These are phyloP conservation scores for Tursiops truncatus DNA, from an alignment of 2,113 vertebrate species.

Conservation along the genomic window DNA sequence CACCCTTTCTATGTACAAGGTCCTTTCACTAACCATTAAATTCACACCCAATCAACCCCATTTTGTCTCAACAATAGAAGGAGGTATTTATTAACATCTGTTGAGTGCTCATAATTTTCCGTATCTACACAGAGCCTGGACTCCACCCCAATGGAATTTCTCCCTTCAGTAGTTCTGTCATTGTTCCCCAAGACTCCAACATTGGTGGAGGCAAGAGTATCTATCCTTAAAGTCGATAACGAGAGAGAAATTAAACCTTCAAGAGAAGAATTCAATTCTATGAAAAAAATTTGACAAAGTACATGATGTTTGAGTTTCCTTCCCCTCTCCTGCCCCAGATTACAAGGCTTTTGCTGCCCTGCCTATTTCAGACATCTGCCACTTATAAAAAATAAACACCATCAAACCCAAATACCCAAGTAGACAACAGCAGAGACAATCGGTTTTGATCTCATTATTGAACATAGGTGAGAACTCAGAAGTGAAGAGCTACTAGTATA, in stretches of 20 bases:
- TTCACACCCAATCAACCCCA: constrained; percentile 13
- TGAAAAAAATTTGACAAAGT: not conserved
- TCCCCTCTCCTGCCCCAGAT: not conserved
- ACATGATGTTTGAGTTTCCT: not conserved
- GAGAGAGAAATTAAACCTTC: not conserved
- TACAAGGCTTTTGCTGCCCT: not conserved
- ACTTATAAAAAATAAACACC: not conserved
- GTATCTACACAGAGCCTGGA: not conserved
- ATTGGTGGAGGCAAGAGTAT: not conserved
- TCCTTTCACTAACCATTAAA: not conserved
- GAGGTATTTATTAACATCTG: constrained; percentile 63
- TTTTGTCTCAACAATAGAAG: constrained; percentile 53
- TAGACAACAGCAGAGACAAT: not conserved
- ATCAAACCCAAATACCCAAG: not conserved
- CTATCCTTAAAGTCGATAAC: not conserved
- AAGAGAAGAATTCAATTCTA: not conserved
- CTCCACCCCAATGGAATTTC: not conserved
- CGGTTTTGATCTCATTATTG: not conserved
- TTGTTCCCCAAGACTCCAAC: not conserved
- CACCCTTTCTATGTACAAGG: not conserved
- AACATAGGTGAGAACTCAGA: not conserved
- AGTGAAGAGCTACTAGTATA: not conserved
- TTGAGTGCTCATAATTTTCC: not conserved
- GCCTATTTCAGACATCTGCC: not conserved
- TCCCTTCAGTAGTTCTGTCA: not conserved